phyloP scores from a whole-genome alignment of 2,113 vertebrate genomes.

The Tauraco erythrolophus region DNA sequence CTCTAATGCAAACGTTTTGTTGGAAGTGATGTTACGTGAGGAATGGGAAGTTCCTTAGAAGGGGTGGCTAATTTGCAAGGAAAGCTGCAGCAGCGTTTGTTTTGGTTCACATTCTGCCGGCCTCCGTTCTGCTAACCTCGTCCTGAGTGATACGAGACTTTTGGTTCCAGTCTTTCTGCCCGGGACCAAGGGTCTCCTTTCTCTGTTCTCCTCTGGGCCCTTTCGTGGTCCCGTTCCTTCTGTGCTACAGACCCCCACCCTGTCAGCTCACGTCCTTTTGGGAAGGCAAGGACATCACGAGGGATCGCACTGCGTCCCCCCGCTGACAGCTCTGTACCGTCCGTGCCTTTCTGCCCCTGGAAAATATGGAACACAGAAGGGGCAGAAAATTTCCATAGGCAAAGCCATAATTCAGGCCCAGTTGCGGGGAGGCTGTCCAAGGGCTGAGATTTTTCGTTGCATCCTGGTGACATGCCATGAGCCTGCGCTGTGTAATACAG shows the following conservation, averaged over 20 bases:
- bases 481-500: neutral
- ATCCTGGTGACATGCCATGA: fast-evolving
- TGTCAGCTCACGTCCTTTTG: neutral
- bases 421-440: neutral
- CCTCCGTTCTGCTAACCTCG: neutral
- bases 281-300: neutral
- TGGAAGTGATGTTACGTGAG: neutral
- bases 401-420: neutral
- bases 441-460: neutral
- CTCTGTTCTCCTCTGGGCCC: neutral
- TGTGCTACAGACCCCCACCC: fast-evolving
- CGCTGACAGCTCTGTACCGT: neutral
- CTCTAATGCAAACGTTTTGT: neutral
- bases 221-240: neutral
- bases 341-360: neutral
- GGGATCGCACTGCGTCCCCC: neutral
- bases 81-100: neutral
- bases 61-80: neutral
- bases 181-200: neutral
- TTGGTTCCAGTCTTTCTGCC: neutral
- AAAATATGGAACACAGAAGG: neutral
- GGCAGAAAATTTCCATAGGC: fast-evolving
- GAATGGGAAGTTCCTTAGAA: neutral
- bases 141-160: neutral
- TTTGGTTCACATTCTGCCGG: neutral